Evolutionary conservation across 2,888 invertebrate genomes (phyloP).

Genomic region (Drosophila anomelani): DNA sequence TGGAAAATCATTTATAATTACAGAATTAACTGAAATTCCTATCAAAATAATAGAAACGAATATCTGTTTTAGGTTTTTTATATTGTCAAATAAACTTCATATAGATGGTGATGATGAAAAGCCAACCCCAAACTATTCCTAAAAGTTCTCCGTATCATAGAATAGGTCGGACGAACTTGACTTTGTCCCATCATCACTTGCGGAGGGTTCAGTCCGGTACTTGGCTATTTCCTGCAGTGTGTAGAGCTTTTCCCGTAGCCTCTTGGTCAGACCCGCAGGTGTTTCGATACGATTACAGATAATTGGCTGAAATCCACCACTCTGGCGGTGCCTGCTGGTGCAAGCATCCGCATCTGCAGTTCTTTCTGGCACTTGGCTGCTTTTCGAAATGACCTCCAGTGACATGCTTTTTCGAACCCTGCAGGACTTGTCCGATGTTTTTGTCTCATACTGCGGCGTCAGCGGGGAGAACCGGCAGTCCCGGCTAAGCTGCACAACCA

Average conservation of each 20-base stretch:
- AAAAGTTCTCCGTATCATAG: not conserved
- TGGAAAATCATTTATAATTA: not conserved
- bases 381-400: not conserved
- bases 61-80: not conserved
- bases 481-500: conserved; percentile 35
- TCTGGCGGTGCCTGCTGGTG: not conserved
- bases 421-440: not conserved
- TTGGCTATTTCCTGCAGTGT: not conserved
- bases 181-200: not conserved
- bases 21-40: not conserved
- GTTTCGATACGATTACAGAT: conserved; percentile 21
- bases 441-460: too few species aligned
- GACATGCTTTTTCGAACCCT: not conserved
- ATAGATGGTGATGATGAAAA: not conserved
- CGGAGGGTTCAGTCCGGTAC: too few species aligned
- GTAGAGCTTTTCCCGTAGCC: conserved; percentile 4
- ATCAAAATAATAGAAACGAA: not conserved
- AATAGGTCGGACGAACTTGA: conserved; percentile 34
- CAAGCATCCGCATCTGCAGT: not conserved
- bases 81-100: not conserved
- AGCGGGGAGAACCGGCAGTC: conserved; percentile 11
- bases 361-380: not conserved
- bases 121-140: not conserved
- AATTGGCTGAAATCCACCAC: conserved; percentile 14
- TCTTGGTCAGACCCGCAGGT: conserved; percentile 11